phyloP scores from a whole-genome alignment of 2,797 vertebrate genomes.

The Urocyon cinereoargenteus region DNA sequence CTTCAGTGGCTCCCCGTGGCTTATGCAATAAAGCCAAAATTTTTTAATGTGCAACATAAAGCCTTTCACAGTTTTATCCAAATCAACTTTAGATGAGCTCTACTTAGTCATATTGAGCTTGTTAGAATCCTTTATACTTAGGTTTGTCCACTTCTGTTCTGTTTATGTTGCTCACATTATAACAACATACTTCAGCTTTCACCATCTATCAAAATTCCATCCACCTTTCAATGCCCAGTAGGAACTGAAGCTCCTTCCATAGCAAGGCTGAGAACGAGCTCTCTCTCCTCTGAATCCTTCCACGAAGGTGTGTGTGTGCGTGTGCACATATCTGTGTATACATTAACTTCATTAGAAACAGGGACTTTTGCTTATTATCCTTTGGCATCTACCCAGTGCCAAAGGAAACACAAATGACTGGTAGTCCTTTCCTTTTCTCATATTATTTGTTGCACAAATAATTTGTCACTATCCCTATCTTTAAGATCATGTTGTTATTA shows the following conservation, averaged over 20 bases:
- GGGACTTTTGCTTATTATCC: background rate
- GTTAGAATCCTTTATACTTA: background rate
- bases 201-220: background rate
- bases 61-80: background rate
- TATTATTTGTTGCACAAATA: background rate
- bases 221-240: background rate
- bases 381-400: background rate
- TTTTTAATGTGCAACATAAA: background rate
- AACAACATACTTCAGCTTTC: background rate
- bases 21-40: background rate
- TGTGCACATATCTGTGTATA: background rate
- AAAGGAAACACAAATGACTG: background rate
- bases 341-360: background rate
- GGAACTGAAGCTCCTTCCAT: background rate
- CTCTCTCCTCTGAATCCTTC: background rate
- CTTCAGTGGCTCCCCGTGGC: background rate
- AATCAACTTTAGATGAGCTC: background rate
- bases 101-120: background rate
- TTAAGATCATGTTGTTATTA: background rate
- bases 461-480: background rate
- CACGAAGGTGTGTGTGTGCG: background rate
- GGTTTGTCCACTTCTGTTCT: background rate
- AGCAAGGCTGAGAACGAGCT: background rate
- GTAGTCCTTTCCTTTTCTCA: background rate
- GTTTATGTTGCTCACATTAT: background rate